These are phyloP conservation scores for Parapristionchus giblindavisi DNA, from an alignment of 2,888 invertebrate species.

Conservation along the genomic window DNA sequence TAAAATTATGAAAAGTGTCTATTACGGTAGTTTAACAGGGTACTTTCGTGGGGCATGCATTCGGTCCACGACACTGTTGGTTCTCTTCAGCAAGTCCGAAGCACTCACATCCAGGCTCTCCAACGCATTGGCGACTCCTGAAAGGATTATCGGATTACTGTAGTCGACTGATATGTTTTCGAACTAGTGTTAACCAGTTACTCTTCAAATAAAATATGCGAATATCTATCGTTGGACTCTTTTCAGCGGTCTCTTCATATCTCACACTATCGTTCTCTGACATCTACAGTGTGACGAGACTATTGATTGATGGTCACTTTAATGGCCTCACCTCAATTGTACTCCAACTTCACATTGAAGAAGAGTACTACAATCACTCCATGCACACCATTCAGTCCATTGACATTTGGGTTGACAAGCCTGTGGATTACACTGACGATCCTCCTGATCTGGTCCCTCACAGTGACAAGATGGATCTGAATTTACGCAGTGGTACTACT, in stretches of 20 bases:
- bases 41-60: constrained; percentile 8
- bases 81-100: constrained; percentile 59
- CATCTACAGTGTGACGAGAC: neutral
- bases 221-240: too few species aligned
- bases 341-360: constrained; percentile 58
- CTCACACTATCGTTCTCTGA: too few species aligned
- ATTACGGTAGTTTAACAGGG: constrained; percentile 36
- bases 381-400: constrained; percentile 64
- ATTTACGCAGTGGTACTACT: neutral
- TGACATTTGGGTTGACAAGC: constrained; percentile 60
- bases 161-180: neutral
- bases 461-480: constrained; percentile 49
- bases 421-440: constrained; percentile 57
- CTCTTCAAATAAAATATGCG: too few species aligned
- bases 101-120: constrained; percentile 62
- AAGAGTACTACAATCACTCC: constrained; percentile 59
- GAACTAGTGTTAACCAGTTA: too few species aligned
- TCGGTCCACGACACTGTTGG: constrained; percentile 27
- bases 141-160: constrained; percentile 13
- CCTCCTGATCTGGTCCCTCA: constrained; percentile 59
- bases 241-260: too few species aligned
- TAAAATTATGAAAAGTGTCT: too few species aligned
- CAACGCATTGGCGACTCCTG: constrained; percentile 62
- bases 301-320: neutral
- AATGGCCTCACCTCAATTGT: constrained; percentile 36